Evolutionary conservation across 2,888 invertebrate genomes (phyloP).

Genomic region (Tubulanus polymorphus): DNA sequence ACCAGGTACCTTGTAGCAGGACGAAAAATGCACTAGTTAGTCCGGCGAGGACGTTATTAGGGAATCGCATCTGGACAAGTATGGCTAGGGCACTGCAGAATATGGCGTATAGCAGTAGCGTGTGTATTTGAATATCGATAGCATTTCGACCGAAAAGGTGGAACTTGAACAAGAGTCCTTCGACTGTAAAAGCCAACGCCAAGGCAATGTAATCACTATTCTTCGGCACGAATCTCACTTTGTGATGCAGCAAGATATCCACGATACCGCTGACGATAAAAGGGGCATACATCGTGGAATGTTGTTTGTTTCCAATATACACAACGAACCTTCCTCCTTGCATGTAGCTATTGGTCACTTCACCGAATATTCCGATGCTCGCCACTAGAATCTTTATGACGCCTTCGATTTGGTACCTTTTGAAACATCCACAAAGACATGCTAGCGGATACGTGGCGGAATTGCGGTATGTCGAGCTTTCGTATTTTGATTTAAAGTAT

Average conservation of each 20-base stretch:
- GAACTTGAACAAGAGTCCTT: slow-evolving; percentile 55
- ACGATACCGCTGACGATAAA: slow-evolving; percentile 54
- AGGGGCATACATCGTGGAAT: slow-evolving; percentile 58
- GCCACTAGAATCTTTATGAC: slow-evolving; percentile 33
- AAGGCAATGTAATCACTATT: slow-evolving; percentile 53
- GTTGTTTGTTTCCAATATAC: slow-evolving; percentile 54
- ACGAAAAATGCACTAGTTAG: slow-evolving; percentile 51
- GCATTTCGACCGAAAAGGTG: slow-evolving; percentile 55
- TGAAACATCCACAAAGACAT: slow-evolving; percentile 30
- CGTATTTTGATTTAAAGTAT: slow-evolving; percentile 29
- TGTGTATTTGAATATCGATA: slow-evolving; percentile 53
- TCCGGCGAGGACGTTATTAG: slow-evolving; percentile 46
- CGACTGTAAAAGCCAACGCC: slow-evolving; percentile 52
- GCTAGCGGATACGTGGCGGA: slow-evolving; percentile 28
- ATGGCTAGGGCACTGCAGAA: slow-evolving; percentile 40
- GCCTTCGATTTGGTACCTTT: slow-evolving; percentile 32
- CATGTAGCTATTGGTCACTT: slow-evolving; percentile 48
- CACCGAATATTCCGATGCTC: slow-evolving; percentile 42
- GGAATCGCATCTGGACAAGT: slow-evolving; percentile 50
- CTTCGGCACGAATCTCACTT: slow-evolving; percentile 45
- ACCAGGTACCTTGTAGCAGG: slow-evolving; percentile 59
- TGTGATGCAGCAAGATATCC: slow-evolving; percentile 50
- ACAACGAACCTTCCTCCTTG: slow-evolving; percentile 42
- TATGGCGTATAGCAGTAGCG: slow-evolving; percentile 53
- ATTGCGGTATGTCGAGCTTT: slow-evolving; percentile 28